Conservation (phyloP, 2,888 invertebrate species). For the Pammene fasciana region DNA sequence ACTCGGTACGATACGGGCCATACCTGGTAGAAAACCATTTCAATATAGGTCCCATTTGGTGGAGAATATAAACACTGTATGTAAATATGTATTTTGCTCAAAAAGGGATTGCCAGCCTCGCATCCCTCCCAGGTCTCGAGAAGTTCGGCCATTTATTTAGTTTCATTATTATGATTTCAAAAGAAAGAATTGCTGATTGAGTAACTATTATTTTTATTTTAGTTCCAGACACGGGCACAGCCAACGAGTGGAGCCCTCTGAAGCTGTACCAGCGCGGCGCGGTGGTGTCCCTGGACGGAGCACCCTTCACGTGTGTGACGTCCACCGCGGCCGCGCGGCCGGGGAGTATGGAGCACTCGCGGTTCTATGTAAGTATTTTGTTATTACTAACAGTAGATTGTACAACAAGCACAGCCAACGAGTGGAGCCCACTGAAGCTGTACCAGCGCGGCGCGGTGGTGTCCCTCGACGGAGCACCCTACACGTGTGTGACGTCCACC, state of each 20-base stretch:
- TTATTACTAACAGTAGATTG: too few species aligned
- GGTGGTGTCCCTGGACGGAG: slow-evolving; percentile 85
- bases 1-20: too few species aligned
- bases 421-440: slow-evolving; percentile 84
- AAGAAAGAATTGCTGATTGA: too few species aligned
- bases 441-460: slow-evolving; percentile 90
- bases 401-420: slow-evolving; percentile 44
- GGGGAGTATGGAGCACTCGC: slow-evolving; percentile 87
- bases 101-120: too few species aligned
- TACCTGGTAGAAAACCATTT: too few species aligned
- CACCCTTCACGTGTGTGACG: slow-evolving; percentile 89
- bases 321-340: slow-evolving; percentile 94
- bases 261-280: slow-evolving; percentile 90
- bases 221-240: slow-evolving; percentile 35
- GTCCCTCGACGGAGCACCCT: slow-evolving; percentile 86
- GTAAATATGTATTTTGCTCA: too few species aligned
- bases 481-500: slow-evolving; percentile 89
- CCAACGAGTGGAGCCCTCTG: slow-evolving; percentile 78
- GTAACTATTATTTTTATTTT: background rate
- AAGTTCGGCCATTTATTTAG: too few species aligned
- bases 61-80: too few species aligned
- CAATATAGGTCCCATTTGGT: too few species aligned
- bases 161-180: too few species aligned
- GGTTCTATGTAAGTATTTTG: slow-evolving; percentile 85
- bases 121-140: too few species aligned